A percentile compares a stretch with the other conserved stretches of the same genome.
These are phyloP conservation scores for Heliconius cydno DNA, from an alignment of 2,888 invertebrate genomes.

Conservation along the genomic window DNA sequence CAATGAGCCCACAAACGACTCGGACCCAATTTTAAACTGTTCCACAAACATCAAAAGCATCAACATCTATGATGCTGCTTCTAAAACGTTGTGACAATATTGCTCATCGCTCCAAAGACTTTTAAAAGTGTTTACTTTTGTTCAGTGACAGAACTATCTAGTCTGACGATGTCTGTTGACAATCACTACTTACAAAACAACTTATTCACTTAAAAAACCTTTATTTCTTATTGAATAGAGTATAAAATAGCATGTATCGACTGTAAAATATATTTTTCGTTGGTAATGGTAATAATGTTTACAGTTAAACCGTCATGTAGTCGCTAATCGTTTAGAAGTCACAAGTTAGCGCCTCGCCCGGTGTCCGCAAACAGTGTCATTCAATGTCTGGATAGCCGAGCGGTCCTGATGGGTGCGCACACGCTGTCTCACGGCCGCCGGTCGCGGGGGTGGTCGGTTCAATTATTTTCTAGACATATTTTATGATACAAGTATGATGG, in stretches of 20 bases:
- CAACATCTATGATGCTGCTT: slow-evolving; percentile 75
- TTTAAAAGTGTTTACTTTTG: slow-evolving; percentile 79
- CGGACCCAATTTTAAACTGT: slow-evolving; percentile 72
- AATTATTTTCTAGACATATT: slow-evolving; percentile 29
- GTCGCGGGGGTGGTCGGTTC: slow-evolving; percentile 47
- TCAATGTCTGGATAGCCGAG: slow-evolving; percentile 70
- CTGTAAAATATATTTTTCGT: slow-evolving; percentile 48
- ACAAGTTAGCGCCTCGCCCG: slow-evolving; percentile 82
- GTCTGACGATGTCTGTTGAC: slow-evolving; percentile 71
- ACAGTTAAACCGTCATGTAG: slow-evolving; percentile 79
- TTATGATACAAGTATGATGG: slow-evolving; percentile 13
- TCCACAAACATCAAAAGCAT: slow-evolving; percentile 64
- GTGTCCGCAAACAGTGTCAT: slow-evolving; percentile 79
- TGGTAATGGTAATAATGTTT: slow-evolving; percentile 79
- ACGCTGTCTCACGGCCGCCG: slow-evolving; percentile 46
- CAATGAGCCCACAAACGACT: slow-evolving; percentile 58
- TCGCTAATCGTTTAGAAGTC: slow-evolving; percentile 75
- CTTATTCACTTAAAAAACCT: slow-evolving; percentile 42
- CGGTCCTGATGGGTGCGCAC: slow-evolving; percentile 56
- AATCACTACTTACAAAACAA: slow-evolving; percentile 51
- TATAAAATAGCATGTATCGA: slow-evolving; percentile 48
- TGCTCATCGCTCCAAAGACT: slow-evolving; percentile 77
- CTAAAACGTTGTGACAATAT: slow-evolving; percentile 79
- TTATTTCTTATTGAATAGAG: slow-evolving; percentile 51
- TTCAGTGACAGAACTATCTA: slow-evolving; percentile 76